A percentile compares a stretch with the other conserved stretches of the same genome.
These are phyloP conservation scores for Danio rerio DNA, from an alignment of 2,113 vertebrate species.

Conservation along the genomic window GRCz12tu NC_133187.1:11362001-11362500, in stretches of 20 bases:
- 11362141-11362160: background rate
- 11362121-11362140: no score
- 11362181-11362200: background rate
- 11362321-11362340: background rate
- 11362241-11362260: background rate
- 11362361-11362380: background rate
- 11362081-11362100: no score
- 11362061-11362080: no score
- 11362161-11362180: background rate
- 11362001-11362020: no score
- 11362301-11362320: background rate
- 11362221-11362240: background rate
- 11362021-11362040: no score
- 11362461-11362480: background rate
- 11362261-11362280: background rate
- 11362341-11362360: background rate
- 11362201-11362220: background rate
- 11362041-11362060: no score
- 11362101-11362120: no score
- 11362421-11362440: conserved; percentile 7
- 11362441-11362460: background rate
- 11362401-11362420: background rate
- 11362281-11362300: no score
- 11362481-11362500: background rate
- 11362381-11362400: background rate